Conservation (phyloP, 2,113 vertebrate genomes). For the Rissa tridactyla region DNA sequence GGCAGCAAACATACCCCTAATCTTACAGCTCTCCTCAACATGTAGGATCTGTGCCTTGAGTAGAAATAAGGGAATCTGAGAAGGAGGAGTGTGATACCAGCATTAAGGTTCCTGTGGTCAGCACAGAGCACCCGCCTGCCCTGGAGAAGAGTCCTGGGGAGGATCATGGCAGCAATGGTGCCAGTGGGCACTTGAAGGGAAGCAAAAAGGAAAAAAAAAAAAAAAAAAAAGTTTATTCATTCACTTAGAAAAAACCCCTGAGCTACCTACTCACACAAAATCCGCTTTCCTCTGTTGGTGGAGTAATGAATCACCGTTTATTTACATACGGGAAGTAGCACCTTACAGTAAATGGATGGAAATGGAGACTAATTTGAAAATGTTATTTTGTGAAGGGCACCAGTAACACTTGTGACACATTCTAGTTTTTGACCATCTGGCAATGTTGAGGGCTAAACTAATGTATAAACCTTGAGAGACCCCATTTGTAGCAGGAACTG, state of each 20-base stretch:
- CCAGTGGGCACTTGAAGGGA: not conserved
- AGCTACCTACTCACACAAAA: not conserved
- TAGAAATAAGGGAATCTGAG: not conserved
- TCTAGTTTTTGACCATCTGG: constrained; percentile 64
- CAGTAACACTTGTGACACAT: constrained; percentile 8
- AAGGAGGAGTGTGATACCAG: not conserved
- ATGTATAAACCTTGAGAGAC: constrained; percentile 51
- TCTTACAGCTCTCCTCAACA: not conserved
- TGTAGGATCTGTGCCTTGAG: not conserved
- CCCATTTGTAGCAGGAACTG: constrained; percentile 36
- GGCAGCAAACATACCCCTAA: not conserved
- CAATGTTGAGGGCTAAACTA: constrained; percentile 34
- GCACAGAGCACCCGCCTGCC: not conserved
- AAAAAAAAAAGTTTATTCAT: not conserved
- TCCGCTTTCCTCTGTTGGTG: not conserved
- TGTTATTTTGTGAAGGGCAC: constrained; percentile 40
- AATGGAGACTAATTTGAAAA: constrained; percentile 14
- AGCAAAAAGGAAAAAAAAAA: not conserved
- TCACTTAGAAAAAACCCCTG: not conserved
- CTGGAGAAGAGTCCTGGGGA: not conserved
- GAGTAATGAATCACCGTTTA: not conserved
- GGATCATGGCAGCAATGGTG: not conserved
- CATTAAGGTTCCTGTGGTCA: not conserved
- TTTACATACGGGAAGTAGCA: not conserved
- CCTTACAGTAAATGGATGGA: not conserved